Evolutionary conservation across 2,888 invertebrate species (phyloP).

Genomic region (Cheilosia vernalis): DNA sequence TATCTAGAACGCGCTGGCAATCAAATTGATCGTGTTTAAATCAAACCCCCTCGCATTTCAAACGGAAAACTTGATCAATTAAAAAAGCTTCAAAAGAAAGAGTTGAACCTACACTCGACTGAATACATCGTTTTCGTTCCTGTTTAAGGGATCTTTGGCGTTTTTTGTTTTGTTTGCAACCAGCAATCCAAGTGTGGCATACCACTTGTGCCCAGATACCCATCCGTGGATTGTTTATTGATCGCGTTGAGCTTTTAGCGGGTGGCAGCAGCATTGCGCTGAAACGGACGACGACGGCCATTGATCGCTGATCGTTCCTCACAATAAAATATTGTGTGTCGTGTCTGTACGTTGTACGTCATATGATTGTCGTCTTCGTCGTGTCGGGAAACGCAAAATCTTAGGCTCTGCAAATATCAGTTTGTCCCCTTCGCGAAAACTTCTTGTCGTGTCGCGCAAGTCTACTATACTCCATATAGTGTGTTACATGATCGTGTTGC

Average conservation of each 20-base stretch:
- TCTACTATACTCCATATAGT: conserved; percentile 30
- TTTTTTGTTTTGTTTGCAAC: not conserved
- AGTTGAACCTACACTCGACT: conserved; percentile 29
- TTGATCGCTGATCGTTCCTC: conserved; percentile 65
- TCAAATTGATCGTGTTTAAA: conserved; percentile 28
- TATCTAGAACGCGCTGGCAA: conserved; percentile 47
- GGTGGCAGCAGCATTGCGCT: conserved; percentile 55
- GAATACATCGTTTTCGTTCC: conserved; percentile 31
- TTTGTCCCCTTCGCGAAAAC: conserved; percentile 58
- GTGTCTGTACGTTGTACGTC: conserved; percentile 25
- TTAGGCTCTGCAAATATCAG: conserved; percentile 51
- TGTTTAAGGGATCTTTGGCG: conserved; percentile 49
- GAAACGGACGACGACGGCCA: conserved; percentile 42
- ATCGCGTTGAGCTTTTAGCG: conserved; percentile 61
- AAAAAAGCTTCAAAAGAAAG: conserved; percentile 52
- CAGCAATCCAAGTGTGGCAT: conserved; percentile 33
- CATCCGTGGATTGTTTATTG: conserved; percentile 3
- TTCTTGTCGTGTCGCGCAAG: conserved; percentile 42
- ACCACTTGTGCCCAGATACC: conserved; percentile 19
- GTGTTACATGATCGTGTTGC: conserved; percentile 32
- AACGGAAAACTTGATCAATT: conserved; percentile 21
- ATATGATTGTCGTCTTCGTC: conserved; percentile 63
- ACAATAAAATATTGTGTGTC: conserved; percentile 16
- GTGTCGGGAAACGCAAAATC: conserved; percentile 54
- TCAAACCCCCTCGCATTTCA: conserved; percentile 11